These are phyloP conservation scores for Tylochromis polylepis DNA, from an alignment of 2,113 vertebrate species.

Conservation along the genomic window DNA sequence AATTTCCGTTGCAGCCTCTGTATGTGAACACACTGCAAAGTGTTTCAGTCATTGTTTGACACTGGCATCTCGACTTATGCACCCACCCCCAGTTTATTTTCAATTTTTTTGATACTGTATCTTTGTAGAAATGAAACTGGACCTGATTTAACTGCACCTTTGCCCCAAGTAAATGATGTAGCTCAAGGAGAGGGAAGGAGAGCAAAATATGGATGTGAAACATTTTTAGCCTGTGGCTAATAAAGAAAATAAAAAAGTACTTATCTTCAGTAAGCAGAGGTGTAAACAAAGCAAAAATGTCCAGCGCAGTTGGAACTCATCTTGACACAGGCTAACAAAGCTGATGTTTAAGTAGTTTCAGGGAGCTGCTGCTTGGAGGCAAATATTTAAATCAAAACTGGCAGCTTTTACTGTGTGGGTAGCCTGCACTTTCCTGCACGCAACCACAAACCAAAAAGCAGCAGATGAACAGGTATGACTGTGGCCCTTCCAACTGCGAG, in stretches of 20 bases:
- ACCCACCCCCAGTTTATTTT: not conserved
- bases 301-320: not conserved
- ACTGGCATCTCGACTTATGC: not conserved
- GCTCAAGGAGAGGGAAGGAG: not conserved
- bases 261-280: conserved; percentile 16
- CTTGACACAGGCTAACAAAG: not conserved
- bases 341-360: not conserved
- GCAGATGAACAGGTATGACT: not conserved
- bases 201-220: not conserved
- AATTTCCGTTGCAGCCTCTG: conserved; percentile 3
- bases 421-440: not conserved
- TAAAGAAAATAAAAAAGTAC: not conserved
- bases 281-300: conserved; percentile 34
- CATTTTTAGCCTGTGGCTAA: conserved; percentile 4
- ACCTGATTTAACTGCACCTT: not conserved
- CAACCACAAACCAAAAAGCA: not conserved
- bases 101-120: not conserved
- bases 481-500: not conserved
- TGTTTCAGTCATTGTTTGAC: not conserved
- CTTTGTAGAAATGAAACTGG: not conserved
- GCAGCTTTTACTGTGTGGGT: not conserved
- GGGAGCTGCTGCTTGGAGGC: not conserved
- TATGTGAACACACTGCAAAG: not conserved
- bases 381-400: conserved; percentile 25
- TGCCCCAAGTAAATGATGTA: not conserved